Base-by-base conservation (phyloP, 2,113 vertebrate species). In the Pseudopipra pipra region DNA sequence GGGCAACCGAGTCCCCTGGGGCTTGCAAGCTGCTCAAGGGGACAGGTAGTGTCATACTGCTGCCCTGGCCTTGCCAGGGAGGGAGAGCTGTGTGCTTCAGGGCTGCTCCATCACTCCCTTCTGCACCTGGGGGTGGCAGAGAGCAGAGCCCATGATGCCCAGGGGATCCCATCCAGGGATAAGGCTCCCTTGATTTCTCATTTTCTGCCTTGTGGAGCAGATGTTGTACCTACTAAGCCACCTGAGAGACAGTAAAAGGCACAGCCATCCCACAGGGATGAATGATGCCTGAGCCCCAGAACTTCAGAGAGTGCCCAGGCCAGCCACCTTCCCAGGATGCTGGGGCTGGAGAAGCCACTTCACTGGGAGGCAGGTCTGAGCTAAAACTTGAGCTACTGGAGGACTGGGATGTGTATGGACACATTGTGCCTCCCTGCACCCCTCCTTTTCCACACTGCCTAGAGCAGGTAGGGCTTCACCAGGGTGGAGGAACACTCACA, bases 341-440 rank as follows among this genome's bases (percentile, higher is more conserved):
- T 39, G 39, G 12, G 23, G 14, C 54, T 59, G 44, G 78, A 61
- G 65, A 27, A 37, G 20, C 33, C 49, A 1, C 16, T 73, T 39
- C 5, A 1, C 2, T 8, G 43, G 30, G 19, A 2, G 1, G n/a
- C 18, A 47, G 46, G 8, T 5, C 55, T 51, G 55, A 70, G 51
- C 61, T 43, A 3, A 33, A 59, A 18, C 44, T 22, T 11, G 66
- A 14, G 33, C 66, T 82, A n/a, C 14, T n/a, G 44, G 15, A 54
- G 68, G 47, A 10, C 15, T 44, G 59, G 41, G 17, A 6, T 6
- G 4, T 19, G 16, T 17, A 4, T 15, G 19, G 63, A 11, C 25
- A 6, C 30, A 0, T 24, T 37, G 55, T 41, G 31, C 41, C 72
- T 68, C 31, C n/a, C 49, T 23, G 51, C 8, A 15, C 27, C 46